Evolutionary conservation across 37 sponge, comb jelly and placozoan genomes (phyloP).

Genomic region (Tethya wilhelma): DNA sequence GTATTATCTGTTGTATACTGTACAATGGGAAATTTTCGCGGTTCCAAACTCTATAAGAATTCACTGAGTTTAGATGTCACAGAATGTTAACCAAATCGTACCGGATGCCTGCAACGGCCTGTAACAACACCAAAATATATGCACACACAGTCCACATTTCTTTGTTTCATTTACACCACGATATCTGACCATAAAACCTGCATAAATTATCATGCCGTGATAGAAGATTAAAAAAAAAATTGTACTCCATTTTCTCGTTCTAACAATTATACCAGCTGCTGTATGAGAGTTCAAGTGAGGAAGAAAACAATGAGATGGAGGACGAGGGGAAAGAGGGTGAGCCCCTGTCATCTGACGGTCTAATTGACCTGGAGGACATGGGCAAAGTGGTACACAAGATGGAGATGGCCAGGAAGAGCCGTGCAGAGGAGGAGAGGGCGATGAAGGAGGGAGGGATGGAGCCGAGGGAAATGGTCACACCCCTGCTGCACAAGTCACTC

Average conservation of each 20-base stretch:
- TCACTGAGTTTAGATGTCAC: no score
- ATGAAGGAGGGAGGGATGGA: slow-evolving; percentile 11
- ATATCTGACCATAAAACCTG: no score
- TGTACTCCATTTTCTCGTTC: neutral
- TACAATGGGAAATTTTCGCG: no score
- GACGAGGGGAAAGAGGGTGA: slow-evolving; percentile 36
- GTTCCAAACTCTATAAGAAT: no score
- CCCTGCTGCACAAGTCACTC: slow-evolving; percentile 76
- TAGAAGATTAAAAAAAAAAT: no score
- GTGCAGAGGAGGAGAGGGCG: slow-evolving; percentile 19
- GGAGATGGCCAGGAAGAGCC: slow-evolving; percentile 9
- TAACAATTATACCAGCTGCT: slow-evolving; percentile 18
- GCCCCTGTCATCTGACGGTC: slow-evolving; percentile 21
- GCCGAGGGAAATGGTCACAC: slow-evolving; percentile 93
- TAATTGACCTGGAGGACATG: slow-evolving; percentile 93
- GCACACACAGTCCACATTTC: no score
- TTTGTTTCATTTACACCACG: no score
- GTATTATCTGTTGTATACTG: no score
- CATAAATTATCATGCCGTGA: no score
- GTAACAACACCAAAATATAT: no score
- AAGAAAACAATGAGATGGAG: slow-evolving; percentile 47
- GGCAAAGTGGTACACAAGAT: slow-evolving; percentile 67
- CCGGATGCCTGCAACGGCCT: no score
- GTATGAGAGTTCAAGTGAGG: slow-evolving; percentile 69
- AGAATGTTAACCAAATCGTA: no score